Evolutionary conservation across 2,888 invertebrate species (phyloP).

Genomic region (Hydropsyche betteni): DNA sequence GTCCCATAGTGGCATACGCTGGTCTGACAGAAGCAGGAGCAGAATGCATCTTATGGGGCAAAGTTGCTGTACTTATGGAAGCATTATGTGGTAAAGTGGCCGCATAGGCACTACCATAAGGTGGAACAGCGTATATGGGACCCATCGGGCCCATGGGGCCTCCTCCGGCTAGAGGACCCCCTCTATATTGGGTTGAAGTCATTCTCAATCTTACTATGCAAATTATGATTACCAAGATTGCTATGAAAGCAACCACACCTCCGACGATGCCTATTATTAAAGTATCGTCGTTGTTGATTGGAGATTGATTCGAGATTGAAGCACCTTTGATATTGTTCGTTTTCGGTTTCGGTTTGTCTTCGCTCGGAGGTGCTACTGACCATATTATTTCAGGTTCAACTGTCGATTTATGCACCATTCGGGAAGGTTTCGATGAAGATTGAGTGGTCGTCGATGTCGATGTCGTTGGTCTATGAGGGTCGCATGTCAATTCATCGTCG

Average conservation of each 20-base stretch:
- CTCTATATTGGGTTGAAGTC: constrained; percentile 74
- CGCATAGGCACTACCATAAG: constrained; percentile 63
- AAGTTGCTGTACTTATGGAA: constrained; percentile 70
- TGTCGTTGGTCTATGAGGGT: constrained; percentile 69
- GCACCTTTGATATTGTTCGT: constrained; percentile 69
- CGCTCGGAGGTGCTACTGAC: constrained; percentile 80
- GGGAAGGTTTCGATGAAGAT: constrained; percentile 59
- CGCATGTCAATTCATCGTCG: constrained; percentile 85
- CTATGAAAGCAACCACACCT: constrained; percentile 90
- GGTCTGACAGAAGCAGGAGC: constrained; percentile 66
- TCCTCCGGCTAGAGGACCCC: constrained; percentile 73
- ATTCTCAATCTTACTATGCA: constrained; percentile 84
- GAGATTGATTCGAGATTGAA: constrained; percentile 65
- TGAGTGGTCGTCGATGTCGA: constrained; percentile 63
- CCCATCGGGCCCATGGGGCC: constrained; percentile 66
- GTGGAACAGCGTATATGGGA: constrained; percentile 68
- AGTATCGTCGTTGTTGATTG: constrained; percentile 86
- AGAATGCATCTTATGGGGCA: constrained; percentile 72
- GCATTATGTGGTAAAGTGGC: constrained; percentile 68
- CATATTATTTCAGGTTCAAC: constrained; percentile 90
- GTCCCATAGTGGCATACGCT: constrained; percentile 71
- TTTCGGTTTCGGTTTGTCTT: constrained; percentile 67
- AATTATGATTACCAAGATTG: constrained; percentile 86
- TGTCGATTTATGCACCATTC: constrained; percentile 69
- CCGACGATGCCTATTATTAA: constrained; percentile 95